These are phyloP conservation scores for Rhagium mordax DNA, from an alignment of 2,888 invertebrate species.

Conservation along the genomic window DNA sequence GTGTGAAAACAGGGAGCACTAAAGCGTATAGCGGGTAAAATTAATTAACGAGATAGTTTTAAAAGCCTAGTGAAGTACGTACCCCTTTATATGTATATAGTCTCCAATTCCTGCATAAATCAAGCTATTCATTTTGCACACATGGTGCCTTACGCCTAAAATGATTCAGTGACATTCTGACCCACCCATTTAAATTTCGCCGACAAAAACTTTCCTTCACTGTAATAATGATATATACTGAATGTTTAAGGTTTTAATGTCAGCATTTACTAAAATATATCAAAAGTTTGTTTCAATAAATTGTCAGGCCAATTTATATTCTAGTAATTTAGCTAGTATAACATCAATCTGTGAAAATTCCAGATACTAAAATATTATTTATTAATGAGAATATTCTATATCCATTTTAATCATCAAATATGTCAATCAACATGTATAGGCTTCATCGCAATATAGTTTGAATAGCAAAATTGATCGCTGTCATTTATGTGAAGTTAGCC, in stretches of 20 bases:
- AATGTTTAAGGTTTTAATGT: background rate
- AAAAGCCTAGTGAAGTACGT: slow-evolving; percentile 18
- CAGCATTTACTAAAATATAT: background rate
- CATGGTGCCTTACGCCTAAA: slow-evolving; percentile 4
- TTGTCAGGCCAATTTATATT: no score
- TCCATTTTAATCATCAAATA: no score
- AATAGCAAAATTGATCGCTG: no score
- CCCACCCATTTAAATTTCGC: slow-evolving; percentile 7
- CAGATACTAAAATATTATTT: no score
- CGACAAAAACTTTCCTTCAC: background rate
- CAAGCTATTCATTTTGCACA: slow-evolving; percentile 16
- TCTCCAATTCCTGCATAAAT: background rate
- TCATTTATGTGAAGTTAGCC: no score
- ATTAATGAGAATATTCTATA: no score
- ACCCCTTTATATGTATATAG: slow-evolving; percentile 14
- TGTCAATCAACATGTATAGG: no score
- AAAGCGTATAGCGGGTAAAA: slow-evolving; percentile 1
- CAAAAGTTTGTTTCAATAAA: no score
- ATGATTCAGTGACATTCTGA: background rate
- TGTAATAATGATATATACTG: background rate
- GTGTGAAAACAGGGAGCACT: background rate
- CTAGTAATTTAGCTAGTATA: no score
- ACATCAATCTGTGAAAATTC: no score
- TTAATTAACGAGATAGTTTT: slow-evolving; percentile 27
- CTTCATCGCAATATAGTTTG: no score